Conservation (phyloP, 2,888 invertebrate genomes). For the Pachliopta kotzebuea region DNA sequence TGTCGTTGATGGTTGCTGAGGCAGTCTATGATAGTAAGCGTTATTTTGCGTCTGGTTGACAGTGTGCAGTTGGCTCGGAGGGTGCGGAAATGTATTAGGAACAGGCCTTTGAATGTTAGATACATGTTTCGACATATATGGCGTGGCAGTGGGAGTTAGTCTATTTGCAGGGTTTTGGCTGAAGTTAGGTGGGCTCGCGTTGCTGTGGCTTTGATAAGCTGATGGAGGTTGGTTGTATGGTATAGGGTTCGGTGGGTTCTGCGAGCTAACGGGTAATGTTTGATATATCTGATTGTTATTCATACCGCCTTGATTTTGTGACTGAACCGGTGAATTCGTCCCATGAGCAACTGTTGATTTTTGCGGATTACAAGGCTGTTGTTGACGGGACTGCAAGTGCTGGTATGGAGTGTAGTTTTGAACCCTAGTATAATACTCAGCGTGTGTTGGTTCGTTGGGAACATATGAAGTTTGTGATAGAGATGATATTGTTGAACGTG, state of each 20-base stretch:
- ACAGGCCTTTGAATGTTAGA: conserved; percentile 55
- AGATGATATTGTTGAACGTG: conserved; percentile 74
- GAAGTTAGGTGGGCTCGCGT: conserved; percentile 66
- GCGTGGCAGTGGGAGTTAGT: conserved; percentile 59
- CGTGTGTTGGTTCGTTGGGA: conserved; percentile 55
- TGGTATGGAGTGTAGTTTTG: conserved; percentile 68
- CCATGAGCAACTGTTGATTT: conserved; percentile 60
- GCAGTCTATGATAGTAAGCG: conserved; percentile 67
- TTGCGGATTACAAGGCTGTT: conserved; percentile 60
- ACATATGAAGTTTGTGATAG: conserved; percentile 66
- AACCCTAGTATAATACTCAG: conserved; percentile 59
- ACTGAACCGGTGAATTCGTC: conserved; percentile 52
- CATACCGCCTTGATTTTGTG: conserved; percentile 43
- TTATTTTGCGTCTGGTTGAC: conserved; percentile 60
- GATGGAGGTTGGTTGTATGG: conserved; percentile 66
- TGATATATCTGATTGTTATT: conserved; percentile 64
- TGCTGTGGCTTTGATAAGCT: conserved; percentile 57
- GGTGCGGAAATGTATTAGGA: conserved; percentile 63
- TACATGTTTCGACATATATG: conserved; percentile 57
- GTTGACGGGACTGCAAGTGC: conserved; percentile 57
- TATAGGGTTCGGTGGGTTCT: conserved; percentile 58
- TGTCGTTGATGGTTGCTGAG: conserved; percentile 51
- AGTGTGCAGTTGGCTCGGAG: conserved; percentile 60
- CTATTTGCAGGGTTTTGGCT: conserved; percentile 68
- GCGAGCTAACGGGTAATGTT: conserved; percentile 53